Base-by-base conservation (phyloP, 2,888 invertebrate genomes). In the Malthinus seriepunctatus region DNA sequence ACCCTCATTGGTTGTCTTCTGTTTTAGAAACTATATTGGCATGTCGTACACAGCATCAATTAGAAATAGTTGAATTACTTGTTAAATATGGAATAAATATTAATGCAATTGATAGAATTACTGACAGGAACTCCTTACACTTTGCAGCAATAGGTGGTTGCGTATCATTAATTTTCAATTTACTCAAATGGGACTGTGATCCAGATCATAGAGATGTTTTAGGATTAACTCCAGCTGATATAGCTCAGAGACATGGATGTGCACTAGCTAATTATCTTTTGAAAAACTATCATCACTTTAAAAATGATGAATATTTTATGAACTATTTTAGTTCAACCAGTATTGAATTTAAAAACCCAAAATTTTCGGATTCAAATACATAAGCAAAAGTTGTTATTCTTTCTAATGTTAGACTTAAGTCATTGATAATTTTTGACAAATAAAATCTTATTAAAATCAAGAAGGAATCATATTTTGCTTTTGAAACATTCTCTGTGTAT, bases 111-210 rank as follows among this genome's bases (percentile, higher is more conserved):
- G 68, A 74, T 1, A 78, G 76, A 0, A 78, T 80, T 1, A 81
- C 80, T 1, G 76, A 78, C 8, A 76, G 82, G 9, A 82, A 82
- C 65, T 78, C 81, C 0, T 69, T 84, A 35, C 83, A 84, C 68
- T 80, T 81, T 59, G 82, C 81, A 9, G 83, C 83, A 2, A 80
- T 83, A 76, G 79, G 78, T 57, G 78, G 81, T 60, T 81, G 82
- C 60, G 71, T 73, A 37, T 65, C 63, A 1, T 73, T 83, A 1
- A 79, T 80, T 11, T 56, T 62, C 4, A 67, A 78, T 35, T 73
- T 83, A 6, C 54, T 80, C 1, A 64, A 73, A 0, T 67, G 79
- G 3, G 81, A 81, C 15, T 81, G 80, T 7, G 70, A 80, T 66
- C 56, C 78, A 1, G 65, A 67, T 37, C 61, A 69, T 15, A 69